Percentiles rank a stretch among this genome's conserved stretches.
Evolutionary conservation across 2,113 vertebrate genomes (phyloP).

Genomic region (Lepus timidus): DNA sequence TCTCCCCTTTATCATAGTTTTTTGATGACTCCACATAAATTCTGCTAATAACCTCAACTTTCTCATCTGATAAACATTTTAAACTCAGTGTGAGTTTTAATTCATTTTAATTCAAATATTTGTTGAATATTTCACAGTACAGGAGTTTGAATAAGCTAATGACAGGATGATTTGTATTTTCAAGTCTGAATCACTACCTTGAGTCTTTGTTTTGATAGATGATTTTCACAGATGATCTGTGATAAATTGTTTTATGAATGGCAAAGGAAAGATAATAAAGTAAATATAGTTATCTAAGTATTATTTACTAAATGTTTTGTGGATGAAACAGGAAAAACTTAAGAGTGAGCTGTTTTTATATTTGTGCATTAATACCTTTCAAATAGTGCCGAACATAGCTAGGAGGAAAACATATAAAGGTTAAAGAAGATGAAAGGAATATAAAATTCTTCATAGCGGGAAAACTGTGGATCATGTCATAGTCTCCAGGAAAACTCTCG

Average conservation of each 20-base stretch:
- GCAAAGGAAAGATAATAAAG: neutral
- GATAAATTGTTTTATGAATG: neutral
- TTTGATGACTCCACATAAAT: neutral
- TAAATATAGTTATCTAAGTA: neutral
- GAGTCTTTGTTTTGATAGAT: neutral
- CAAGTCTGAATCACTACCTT: neutral
- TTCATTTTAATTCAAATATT: slow-evolving; percentile 21
- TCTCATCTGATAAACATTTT: neutral
- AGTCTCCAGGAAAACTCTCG: neutral
- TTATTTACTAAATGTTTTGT: neutral
- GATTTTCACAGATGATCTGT: neutral
- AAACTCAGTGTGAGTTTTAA: neutral
- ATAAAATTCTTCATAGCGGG: neutral
- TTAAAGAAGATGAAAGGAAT: neutral
- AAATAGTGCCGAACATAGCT: neutral
- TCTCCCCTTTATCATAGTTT: too few species aligned
- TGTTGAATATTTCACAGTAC: neutral
- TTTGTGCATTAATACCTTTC: neutral
- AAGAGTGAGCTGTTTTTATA: neutral
- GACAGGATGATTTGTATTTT: neutral
- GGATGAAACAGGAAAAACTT: neutral
- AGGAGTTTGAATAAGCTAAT: neutral
- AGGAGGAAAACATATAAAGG: neutral
- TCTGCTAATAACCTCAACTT: neutral
- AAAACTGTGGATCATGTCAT: neutral